A percentile compares a stretch with the other conserved stretches of the same genome.
Conservation (phyloP, 2,797 vertebrate species). For the Acanthiza pusilla region DNA sequence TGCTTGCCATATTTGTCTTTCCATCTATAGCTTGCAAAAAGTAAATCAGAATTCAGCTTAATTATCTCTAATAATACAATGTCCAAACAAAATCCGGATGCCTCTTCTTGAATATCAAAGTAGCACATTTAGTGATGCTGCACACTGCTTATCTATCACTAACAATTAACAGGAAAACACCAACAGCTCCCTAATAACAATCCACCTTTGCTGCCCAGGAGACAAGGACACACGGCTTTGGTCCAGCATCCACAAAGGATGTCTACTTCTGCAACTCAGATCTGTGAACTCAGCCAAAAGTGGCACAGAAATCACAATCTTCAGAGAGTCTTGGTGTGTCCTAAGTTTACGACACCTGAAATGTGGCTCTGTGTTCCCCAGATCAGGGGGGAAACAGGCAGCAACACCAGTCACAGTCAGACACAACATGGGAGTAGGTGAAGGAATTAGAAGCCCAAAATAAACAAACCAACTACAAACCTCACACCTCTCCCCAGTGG, state of each 20-base stretch:
- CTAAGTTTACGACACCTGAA: background rate
- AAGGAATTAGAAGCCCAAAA: background rate
- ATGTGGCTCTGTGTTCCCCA: background rate
- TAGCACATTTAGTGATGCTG: background rate
- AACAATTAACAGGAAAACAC: background rate
- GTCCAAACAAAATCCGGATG: background rate
- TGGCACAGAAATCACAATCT: background rate
- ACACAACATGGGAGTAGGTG: background rate
- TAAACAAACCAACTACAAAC: background rate
- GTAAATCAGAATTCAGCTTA: background rate
- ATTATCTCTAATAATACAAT: background rate
- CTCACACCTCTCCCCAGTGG: background rate
- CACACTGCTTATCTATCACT: background rate
- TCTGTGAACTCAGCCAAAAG: background rate
- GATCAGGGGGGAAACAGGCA: background rate
- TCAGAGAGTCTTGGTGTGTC: background rate
- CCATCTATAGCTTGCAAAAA: background rate
- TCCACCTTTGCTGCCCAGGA: background rate
- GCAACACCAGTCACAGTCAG: background rate
- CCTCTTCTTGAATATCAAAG: background rate
- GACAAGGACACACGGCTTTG: background rate
- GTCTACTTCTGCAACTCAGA: background rate
- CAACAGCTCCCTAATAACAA: background rate
- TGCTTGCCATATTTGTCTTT: background rate
- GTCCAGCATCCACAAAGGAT: background rate